Conservation (phyloP, 2,888 invertebrate genomes). For the Zhuqinia jingwanae region DNA sequence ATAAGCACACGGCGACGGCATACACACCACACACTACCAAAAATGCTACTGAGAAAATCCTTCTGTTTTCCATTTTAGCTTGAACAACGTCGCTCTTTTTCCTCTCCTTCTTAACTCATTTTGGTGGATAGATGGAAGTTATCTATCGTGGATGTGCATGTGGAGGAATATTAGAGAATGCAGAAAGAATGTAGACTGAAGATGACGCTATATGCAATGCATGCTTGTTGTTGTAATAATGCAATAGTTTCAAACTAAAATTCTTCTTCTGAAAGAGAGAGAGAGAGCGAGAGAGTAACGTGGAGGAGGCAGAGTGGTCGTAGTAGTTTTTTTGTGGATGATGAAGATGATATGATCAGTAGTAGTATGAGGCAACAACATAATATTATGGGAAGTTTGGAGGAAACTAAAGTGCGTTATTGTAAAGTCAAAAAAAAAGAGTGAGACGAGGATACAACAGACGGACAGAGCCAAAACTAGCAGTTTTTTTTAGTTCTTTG, state of each 20-base stretch:
- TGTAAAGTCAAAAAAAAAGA: neutral
- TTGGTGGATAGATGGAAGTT: conserved; percentile 42
- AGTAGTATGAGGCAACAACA: neutral
- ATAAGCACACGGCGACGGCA: too few species aligned
- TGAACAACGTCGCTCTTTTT: conserved; percentile 46
- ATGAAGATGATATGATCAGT: neutral
- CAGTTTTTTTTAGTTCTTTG: conserved; percentile 61
- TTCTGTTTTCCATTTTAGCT: conserved; percentile 22
- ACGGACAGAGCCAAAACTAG: neutral
- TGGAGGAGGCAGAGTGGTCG: neutral
- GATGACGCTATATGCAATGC: conserved; percentile 11
- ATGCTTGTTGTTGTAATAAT: conserved; percentile 11
- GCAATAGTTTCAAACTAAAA: conserved; percentile 23
- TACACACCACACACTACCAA: neutral
- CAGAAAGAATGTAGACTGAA: conserved; percentile 19
- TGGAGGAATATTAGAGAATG: conserved; percentile 1
- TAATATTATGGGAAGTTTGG: neutral
- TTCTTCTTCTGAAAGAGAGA: neutral
- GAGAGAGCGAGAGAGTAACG: neutral
- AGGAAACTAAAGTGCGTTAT: neutral
- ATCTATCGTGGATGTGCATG: too few species aligned
- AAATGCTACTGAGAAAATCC: conserved; percentile 8
- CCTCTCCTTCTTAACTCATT: conserved; percentile 50
- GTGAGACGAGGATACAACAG: neutral
- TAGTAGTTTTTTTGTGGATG: neutral